Evolutionary conservation across 2,888 invertebrate species (phyloP).

Genomic region (Oscheius onirici): DNA sequence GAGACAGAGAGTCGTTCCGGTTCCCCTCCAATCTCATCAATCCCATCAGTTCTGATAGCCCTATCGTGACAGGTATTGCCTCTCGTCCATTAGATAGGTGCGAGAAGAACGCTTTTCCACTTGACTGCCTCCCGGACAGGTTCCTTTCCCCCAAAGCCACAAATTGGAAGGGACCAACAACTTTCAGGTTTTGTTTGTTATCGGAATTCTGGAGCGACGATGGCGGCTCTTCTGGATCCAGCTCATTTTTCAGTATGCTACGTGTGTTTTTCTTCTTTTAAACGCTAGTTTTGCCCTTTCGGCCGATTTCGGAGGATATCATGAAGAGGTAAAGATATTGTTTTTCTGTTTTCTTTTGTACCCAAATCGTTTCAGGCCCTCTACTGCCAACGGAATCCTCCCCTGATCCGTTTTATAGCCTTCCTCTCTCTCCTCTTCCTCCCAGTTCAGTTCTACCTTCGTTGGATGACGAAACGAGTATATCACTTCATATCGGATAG

Average conservation of each 20-base stretch:
- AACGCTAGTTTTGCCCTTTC: conserved; percentile 69
- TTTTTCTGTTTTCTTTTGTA: no score
- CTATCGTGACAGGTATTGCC: no score
- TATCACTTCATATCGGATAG: conserved; percentile 68
- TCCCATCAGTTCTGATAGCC: no score
- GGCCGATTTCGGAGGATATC: conserved; percentile 70
- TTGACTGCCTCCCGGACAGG: not conserved
- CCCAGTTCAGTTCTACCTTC: conserved; percentile 65
- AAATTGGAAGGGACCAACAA: not conserved
- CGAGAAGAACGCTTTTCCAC: conserved; percentile 2
- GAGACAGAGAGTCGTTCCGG: no score
- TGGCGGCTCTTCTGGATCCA: conserved; percentile 65
- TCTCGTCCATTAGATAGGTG: not conserved
- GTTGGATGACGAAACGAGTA: conserved; percentile 68
- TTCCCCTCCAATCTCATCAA: no score
- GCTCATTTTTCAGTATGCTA: conserved; percentile 68
- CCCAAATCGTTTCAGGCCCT: conserved; percentile 39
- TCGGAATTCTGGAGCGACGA: conserved; percentile 63
- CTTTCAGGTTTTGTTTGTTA: conserved; percentile 66
- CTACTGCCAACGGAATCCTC: conserved; percentile 57
- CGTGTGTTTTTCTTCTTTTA: conserved; percentile 69
- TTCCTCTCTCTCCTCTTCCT: conserved; percentile 68
- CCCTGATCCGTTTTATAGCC: conserved; percentile 68
- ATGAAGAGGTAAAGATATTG: conserved; percentile 66
- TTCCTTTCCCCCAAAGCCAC: not conserved